These are phyloP conservation scores for Ophioderma brevispina DNA, from an alignment of 35 echinoderm and acorn worm genomes.

Conservation along the genomic window DNA sequence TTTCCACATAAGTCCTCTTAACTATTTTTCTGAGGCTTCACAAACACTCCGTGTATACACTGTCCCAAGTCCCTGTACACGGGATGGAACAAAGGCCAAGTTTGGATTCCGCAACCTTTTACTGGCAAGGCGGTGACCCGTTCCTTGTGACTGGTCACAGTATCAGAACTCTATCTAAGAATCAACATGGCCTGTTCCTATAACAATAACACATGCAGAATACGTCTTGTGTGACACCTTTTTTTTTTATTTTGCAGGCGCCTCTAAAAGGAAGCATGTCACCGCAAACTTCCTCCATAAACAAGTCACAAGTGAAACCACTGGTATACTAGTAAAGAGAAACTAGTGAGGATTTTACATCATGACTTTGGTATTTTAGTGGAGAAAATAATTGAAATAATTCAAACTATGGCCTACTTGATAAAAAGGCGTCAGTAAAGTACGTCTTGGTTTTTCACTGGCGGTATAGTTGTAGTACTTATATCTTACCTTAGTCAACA, in stretches of 20 bases:
- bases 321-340: not conserved
- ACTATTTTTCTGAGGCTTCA: not conserved
- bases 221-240: not conserved
- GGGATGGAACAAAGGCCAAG: not conserved
- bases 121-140: not conserved
- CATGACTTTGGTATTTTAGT: constrained; percentile 10
- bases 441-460: not conserved
- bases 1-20: not conserved
- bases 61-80: not conserved
- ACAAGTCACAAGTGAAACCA: not conserved
- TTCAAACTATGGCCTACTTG: not conserved
- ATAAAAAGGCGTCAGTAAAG: not conserved
- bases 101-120: not conserved
- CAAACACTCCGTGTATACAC: not conserved
- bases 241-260: constrained; percentile 1
- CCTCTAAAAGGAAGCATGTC: not conserved
- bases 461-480: not conserved
- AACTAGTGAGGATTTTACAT: not conserved
- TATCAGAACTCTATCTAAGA: constrained; percentile 52
- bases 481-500: constrained; percentile 60
- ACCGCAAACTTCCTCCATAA: constrained; percentile 1
- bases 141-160: not conserved
- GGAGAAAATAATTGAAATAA: not conserved
- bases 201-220: constrained; percentile 6
- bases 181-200: constrained; percentile 31